Percentiles rank a stretch among this genome's conserved stretches.
Conservation (phyloP, 1,140 invertebrate species). For the Brachionus sp. region DNA sequence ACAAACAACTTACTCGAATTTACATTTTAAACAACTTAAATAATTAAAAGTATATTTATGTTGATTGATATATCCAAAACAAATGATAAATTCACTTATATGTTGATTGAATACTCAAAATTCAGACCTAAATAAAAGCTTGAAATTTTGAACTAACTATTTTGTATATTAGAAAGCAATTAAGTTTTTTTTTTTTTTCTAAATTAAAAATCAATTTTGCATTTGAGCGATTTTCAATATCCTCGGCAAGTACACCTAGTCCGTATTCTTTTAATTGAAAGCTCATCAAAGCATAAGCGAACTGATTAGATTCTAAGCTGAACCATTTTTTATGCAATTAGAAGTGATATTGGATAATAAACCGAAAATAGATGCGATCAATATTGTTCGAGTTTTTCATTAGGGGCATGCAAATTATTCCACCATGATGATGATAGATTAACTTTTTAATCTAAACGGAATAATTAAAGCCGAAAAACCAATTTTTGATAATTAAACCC, state of each 20-base stretch:
- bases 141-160: conserved; percentile 1
- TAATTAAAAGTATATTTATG: conserved; percentile 38
- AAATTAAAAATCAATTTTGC: conserved; percentile 35
- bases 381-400: neutral
- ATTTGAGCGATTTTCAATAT: neutral
- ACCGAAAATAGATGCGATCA: neutral
- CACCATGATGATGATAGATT: conserved; percentile 2
- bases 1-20: conserved; percentile 3
- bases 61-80: conserved; percentile 14
- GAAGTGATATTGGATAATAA: neutral
- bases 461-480: neutral
- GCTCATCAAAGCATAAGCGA: neutral
- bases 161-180: conserved; percentile 22
- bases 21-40: conserved; percentile 27
- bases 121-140: neutral
- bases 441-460: conserved; percentile 17
- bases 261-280: neutral
- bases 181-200: neutral
- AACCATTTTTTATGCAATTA: neutral
- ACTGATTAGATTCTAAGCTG: neutral
- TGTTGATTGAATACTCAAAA: conserved; percentile 30
- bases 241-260: neutral
- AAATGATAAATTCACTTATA: neutral
- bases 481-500: conserved; percentile 33
- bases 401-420: neutral